Conservation (phyloP, 2,888 invertebrate genomes). For the Orthonevra nobilis region DNA sequence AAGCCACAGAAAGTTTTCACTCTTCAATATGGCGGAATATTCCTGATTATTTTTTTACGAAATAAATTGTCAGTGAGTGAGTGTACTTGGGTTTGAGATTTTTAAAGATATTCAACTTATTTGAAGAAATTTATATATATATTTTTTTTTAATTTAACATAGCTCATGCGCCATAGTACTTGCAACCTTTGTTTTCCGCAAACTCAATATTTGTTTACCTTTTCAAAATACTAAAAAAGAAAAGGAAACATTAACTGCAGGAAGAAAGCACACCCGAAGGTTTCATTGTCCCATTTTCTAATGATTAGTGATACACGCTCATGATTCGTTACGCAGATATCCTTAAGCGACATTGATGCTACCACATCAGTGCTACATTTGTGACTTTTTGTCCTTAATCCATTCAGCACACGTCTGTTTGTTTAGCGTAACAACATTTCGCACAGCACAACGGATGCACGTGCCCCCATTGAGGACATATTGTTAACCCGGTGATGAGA, state of each 20-base stretch:
- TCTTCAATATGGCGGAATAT: too few relatives aligned
- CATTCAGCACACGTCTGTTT: slow-evolving; percentile 70
- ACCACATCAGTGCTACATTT: slow-evolving; percentile 58
- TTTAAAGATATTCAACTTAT: too few relatives aligned
- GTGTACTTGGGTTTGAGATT: too few relatives aligned
- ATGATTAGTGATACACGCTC: slow-evolving; percentile 68
- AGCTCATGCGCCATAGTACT: too few relatives aligned
- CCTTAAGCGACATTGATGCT: slow-evolving; percentile 57
- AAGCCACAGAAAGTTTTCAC: too few relatives aligned
- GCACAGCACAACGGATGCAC: slow-evolving; percentile 70
- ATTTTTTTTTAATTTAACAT: too few relatives aligned
- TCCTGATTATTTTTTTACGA: too few relatives aligned
- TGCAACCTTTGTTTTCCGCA: too few relatives aligned
- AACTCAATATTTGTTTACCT: too few relatives aligned
- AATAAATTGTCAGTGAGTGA: too few relatives aligned
- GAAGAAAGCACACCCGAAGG: slow-evolving; percentile 34
- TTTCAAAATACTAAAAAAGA: too few relatives aligned
- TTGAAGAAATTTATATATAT: too few relatives aligned
- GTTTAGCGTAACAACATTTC: slow-evolving; percentile 72
- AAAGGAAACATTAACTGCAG: not conserved
- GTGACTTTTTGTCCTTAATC: slow-evolving; percentile 70
- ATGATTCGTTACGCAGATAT: slow-evolving; percentile 65
- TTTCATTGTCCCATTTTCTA: slow-evolving; percentile 62
- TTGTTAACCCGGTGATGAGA: slow-evolving; percentile 55
- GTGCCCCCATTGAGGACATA: slow-evolving; percentile 71